Evolutionary conservation across 2,113 vertebrate species (phyloP).

Genomic region (Montifringilla adamsi): DNA sequence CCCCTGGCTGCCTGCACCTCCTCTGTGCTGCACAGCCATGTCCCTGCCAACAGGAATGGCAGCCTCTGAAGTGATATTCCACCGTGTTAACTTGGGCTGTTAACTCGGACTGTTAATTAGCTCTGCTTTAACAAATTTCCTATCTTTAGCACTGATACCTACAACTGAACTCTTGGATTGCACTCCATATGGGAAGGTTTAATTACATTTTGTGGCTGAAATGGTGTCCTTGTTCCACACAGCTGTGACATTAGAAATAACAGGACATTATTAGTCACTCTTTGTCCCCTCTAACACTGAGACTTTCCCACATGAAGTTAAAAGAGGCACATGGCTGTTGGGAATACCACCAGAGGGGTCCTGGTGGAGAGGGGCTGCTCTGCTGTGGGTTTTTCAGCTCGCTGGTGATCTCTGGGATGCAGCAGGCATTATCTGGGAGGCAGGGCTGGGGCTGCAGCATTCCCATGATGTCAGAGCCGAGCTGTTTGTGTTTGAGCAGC

Average conservation of each 20-base stretch:
- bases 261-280: neutral
- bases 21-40: neutral
- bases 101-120: neutral
- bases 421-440: neutral
- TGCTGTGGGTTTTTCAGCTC: neutral
- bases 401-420: neutral
- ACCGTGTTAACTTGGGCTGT: neutral
- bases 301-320: neutral
- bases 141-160: neutral
- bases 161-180: neutral
- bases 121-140: neutral
- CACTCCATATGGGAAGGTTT: neutral
- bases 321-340: neutral
- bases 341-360: fast-evolving
- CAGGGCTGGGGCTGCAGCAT: neutral
- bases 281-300: neutral
- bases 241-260: neutral
- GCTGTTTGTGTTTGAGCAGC: conserved; percentile 23
- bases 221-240: neutral
- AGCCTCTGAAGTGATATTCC: neutral
- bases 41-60: neutral
- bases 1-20: neutral
- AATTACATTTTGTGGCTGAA: neutral
- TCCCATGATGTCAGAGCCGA: conserved; percentile 22
- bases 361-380: fast-evolving